These are phyloP conservation scores for Noctuana brunneofusca DNA, from an alignment of 2,888 invertebrate genomes.

Conservation along the genomic window DNA sequence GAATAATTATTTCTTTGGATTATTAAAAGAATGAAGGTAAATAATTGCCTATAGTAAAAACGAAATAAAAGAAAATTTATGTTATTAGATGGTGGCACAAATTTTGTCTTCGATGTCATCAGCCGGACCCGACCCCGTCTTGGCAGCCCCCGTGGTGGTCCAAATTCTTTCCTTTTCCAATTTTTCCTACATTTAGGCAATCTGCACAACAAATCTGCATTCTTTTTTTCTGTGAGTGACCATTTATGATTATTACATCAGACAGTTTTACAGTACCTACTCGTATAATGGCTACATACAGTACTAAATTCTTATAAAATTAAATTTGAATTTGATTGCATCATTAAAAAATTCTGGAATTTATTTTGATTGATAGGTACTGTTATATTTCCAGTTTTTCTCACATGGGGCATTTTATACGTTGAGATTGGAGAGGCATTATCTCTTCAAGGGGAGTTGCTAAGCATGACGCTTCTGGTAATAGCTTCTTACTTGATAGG, in stretches of 20 bases:
- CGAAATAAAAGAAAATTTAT: background rate
- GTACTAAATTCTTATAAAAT: no score
- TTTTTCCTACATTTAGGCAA: constrained; percentile 87
- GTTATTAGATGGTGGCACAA: constrained; percentile 85
- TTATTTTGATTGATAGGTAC: background rate
- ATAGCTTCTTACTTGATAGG: constrained; percentile 88
- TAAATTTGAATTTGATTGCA: background rate
- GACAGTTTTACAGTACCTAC: no score
- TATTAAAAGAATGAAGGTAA: no score
- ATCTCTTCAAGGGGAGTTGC: constrained; percentile 85
- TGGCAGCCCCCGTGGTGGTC: constrained; percentile 88
- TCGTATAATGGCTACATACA: no score
- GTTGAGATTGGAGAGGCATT: constrained; percentile 85
- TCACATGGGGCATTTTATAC: constrained; percentile 87
- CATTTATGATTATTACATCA: background rate
- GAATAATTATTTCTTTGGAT: no score
- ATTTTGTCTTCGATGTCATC: constrained; percentile 86
- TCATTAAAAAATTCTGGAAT: background rate
- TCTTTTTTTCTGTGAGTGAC: constrained; percentile 69
- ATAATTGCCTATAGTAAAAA: no score
- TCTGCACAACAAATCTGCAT: constrained; percentile 67
- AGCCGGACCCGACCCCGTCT: constrained; percentile 81
- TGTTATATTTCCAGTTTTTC: constrained; percentile 61
- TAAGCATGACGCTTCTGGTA: constrained; percentile 85
- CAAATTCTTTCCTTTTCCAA: constrained; percentile 86